Percentiles rank a stretch among this genome's conserved stretches.
phyloP scores from a whole-genome alignment of 2,888 invertebrate species.

The Mellilla xanthometata region DNA sequence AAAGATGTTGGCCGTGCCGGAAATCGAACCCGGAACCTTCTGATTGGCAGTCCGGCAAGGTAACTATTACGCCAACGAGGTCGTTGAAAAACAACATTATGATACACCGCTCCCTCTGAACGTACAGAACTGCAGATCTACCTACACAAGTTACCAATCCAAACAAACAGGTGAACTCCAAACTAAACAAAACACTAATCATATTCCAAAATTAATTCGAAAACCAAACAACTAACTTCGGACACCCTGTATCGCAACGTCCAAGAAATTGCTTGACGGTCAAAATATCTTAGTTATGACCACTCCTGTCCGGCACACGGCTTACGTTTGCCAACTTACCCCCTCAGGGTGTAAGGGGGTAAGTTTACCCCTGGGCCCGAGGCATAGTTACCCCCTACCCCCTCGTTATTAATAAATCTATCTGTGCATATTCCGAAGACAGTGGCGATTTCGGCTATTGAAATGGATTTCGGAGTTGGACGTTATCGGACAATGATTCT shows the following conservation, averaged over 20 bases:
- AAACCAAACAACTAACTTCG: conserved; percentile 48
- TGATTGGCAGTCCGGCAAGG: too few species aligned
- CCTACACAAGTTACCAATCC: conserved; percentile 1
- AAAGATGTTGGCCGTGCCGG: too few species aligned
- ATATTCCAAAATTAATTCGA: conserved; percentile 62
- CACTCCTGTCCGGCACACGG: conserved; percentile 78
- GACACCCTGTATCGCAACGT: conserved; percentile 66
- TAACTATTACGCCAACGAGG: too few species aligned
- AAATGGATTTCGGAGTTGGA: conserved; percentile 47
- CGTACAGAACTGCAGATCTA: too few species aligned
- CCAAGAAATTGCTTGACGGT: conserved; percentile 81
- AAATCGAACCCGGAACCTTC: too few species aligned
- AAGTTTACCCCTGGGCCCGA: conserved; percentile 37
- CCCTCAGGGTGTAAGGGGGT: conserved; percentile 29
- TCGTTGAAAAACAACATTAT: too few species aligned
- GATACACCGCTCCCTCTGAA: too few species aligned
- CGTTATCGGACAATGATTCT: conserved; percentile 41
- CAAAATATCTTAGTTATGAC: conserved; percentile 83
- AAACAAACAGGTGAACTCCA: conserved; percentile 20
- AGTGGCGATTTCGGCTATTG: conserved; percentile 48
- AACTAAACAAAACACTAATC: conserved; percentile 40
- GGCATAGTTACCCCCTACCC: conserved; percentile 57
- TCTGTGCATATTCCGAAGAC: conserved; percentile 76
- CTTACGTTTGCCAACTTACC: conserved; percentile 76
- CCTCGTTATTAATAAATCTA: conserved; percentile 78